A percentile compares a stretch with the other conserved stretches of the same genome.
These are phyloP conservation scores for Mustela erminea DNA, from an alignment of 2,797 vertebrate species.

Conservation along the genomic window DNA sequence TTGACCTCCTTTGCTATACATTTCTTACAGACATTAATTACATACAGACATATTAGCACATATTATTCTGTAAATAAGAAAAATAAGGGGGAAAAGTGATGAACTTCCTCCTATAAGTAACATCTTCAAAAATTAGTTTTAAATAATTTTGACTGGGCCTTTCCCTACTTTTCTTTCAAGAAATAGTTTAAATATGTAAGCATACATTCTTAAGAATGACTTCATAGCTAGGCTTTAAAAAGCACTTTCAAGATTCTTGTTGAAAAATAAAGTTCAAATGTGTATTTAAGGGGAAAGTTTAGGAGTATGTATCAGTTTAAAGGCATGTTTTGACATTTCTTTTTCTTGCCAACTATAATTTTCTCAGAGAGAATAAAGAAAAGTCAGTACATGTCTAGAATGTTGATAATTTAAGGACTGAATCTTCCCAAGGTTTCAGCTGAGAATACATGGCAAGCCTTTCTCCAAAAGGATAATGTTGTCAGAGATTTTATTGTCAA, in stretches of 20 bases:
- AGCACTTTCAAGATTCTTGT: constrained; percentile 60
- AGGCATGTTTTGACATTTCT: constrained; percentile 39
- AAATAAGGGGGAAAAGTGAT: background rate
- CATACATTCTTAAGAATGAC: background rate
- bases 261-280: constrained; percentile 47
- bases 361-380: constrained; percentile 42
- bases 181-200: constrained; percentile 6
- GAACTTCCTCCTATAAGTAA: background rate
- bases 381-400: background rate
- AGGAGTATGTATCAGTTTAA: constrained; percentile 22
- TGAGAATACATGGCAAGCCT: background rate
- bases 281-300: constrained; percentile 27
- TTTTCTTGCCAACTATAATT: constrained; percentile 54
- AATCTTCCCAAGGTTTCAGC: background rate
- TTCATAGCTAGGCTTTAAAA: background rate
- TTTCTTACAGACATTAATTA: background rate
- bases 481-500: background rate
- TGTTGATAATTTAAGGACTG: constrained; percentile 1
- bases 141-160: background rate
- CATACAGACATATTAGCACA: background rate
- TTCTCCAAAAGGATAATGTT: constrained; percentile 4
- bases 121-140: background rate
- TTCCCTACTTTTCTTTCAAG: constrained; percentile 24
- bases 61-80: background rate
- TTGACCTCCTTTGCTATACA: background rate